Conservation (phyloP, 2,113 vertebrate genomes). For the Hystrix cristata region DNA sequence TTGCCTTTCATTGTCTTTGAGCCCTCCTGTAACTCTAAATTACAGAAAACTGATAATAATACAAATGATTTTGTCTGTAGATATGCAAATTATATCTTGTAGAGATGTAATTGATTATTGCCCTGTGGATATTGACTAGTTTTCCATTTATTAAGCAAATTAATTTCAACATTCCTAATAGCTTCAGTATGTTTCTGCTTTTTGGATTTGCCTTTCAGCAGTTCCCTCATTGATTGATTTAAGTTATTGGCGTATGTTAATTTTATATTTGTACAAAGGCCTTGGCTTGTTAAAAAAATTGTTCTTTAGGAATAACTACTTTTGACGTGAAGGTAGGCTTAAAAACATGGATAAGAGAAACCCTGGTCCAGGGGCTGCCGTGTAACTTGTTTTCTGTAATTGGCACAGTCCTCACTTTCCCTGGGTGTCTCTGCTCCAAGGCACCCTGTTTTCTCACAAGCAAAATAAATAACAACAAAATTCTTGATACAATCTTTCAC, state of each 20-base stretch:
- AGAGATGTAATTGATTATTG: background rate
- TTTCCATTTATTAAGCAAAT: background rate
- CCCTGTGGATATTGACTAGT: background rate
- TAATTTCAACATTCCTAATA: background rate
- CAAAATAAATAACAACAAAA: background rate
- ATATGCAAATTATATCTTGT: background rate
- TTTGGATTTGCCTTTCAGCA: background rate
- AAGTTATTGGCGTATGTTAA: background rate
- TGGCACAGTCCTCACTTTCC: background rate
- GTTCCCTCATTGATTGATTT: conserved; percentile 5
- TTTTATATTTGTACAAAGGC: background rate
- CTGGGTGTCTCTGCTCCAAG: background rate
- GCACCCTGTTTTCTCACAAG: background rate
- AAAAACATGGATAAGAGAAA: background rate
- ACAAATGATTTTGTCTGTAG: background rate
- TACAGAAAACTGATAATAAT: background rate
- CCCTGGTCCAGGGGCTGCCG: background rate
- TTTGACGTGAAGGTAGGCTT: background rate
- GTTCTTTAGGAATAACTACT: background rate
- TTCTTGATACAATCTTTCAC: background rate
- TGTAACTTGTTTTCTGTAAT: background rate
- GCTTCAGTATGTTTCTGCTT: background rate
- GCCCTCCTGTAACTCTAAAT: background rate
- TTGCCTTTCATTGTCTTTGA: conserved; percentile 6
- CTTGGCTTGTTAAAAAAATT: background rate